A percentile compares a stretch with the other conserved stretches of the same genome.
Evolutionary conservation across 2,888 invertebrate genomes (phyloP).

Genomic region (Notodonta dromedarius): DNA sequence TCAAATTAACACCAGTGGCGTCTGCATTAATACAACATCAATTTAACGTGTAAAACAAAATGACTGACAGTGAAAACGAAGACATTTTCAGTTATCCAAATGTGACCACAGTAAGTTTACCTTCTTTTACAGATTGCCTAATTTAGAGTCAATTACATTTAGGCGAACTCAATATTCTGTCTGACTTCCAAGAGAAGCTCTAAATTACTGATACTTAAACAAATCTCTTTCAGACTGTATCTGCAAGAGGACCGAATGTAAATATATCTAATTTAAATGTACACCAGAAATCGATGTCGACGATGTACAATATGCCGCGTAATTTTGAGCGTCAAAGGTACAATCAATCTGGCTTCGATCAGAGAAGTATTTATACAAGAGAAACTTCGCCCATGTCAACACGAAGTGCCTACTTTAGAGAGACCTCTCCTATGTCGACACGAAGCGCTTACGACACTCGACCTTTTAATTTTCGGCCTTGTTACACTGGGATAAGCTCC

Average conservation of each 20-base stretch:
- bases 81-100: constrained; percentile 52
- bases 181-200: too few relatives aligned
- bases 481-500: constrained; percentile 46
- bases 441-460: constrained; percentile 52
- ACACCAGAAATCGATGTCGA: constrained; percentile 52
- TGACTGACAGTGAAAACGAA: constrained; percentile 61
- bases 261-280: constrained; percentile 50
- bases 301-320: constrained; percentile 49
- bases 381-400: constrained; percentile 45
- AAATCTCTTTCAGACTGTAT: constrained; percentile 52
- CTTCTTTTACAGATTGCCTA: background rate
- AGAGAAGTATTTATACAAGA: constrained; percentile 53
- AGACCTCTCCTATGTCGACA: constrained; percentile 58
- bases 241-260: constrained; percentile 57
- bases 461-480: constrained; percentile 44
- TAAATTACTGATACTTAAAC: too few relatives aligned
- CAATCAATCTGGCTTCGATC: constrained; percentile 48
- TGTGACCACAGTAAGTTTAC: constrained; percentile 54
- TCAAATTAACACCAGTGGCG: too few relatives aligned
- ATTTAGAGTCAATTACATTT: background rate
- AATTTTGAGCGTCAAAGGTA: constrained; percentile 49
- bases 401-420: constrained; percentile 29
- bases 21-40: too few relatives aligned
- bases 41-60: constrained; percentile 13
- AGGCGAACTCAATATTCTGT: background rate